A percentile compares a stretch with the other conserved stretches of the same genome.
These are phyloP conservation scores for Sphaerodactylus townsendi DNA, from an alignment of 2,113 vertebrate species.

Conservation along the genomic window DNA sequence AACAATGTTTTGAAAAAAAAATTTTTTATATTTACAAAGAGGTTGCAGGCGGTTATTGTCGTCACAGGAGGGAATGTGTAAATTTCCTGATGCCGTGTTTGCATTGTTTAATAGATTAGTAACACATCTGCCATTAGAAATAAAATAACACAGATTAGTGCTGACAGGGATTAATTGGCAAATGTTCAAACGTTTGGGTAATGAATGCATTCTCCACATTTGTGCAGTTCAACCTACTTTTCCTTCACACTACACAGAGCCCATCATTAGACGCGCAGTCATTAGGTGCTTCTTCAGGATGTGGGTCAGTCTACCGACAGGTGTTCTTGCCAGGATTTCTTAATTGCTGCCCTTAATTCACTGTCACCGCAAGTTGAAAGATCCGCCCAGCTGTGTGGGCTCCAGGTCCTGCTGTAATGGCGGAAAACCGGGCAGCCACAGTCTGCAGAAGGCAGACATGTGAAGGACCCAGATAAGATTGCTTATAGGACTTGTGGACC, in stretches of 20 bases:
- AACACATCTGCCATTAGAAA: conserved; percentile 30
- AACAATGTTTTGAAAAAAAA: too few species aligned
- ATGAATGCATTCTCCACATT: conserved; percentile 21
- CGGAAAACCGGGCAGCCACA: not conserved
- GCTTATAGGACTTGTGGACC: too few species aligned
- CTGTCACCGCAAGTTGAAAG: not conserved
- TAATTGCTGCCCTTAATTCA: conserved; percentile 30
- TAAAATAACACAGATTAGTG: conserved; percentile 21
- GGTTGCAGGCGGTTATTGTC: too few species aligned
- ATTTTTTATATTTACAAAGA: too few species aligned
- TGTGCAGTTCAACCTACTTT: conserved; percentile 24
- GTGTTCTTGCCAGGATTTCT: conserved; percentile 17
- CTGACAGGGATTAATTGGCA: conserved; percentile 33
- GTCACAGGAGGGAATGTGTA: not conserved
- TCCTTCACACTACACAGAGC: conserved; percentile 27
- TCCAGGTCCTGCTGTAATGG: not conserved
- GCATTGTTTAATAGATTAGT: conserved; percentile 15
- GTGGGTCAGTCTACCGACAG: conserved; percentile 20
- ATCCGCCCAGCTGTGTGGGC: not conserved
- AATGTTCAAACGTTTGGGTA: conserved; percentile 20
- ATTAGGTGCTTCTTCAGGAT: conserved; percentile 6
- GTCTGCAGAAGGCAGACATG: too few species aligned
- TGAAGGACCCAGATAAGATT: too few species aligned
- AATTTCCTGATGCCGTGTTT: not conserved
- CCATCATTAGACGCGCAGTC: not conserved